Conservation (phyloP, 2,113 vertebrate species). For the Leptobrachium leishanense region DNA sequence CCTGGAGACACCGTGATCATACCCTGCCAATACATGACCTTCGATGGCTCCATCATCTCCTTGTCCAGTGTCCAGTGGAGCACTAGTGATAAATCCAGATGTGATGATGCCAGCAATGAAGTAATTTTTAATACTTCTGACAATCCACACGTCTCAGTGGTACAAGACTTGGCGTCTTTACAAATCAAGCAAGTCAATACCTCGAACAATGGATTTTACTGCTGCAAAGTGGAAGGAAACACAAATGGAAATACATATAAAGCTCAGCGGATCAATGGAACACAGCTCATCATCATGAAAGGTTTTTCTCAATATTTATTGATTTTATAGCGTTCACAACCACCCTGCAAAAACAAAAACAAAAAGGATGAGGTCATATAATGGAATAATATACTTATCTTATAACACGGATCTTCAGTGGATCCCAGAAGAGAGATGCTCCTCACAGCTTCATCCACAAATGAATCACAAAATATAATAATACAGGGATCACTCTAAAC, state of each 20-base stretch:
- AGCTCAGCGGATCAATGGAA: background rate
- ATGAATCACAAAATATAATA: no score
- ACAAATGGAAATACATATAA: background rate
- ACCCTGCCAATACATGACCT: background rate
- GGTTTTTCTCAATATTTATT: slow-evolving; percentile 20
- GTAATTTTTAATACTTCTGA: background rate
- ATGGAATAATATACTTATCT: no score
- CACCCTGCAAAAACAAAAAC: no score
- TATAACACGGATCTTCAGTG: no score
- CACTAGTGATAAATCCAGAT: background rate
- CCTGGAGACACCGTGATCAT: slow-evolving; percentile 21
- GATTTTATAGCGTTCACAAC: no score
- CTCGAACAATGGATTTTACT: background rate
- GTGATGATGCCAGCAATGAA: no score
- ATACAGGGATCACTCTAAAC: no score
- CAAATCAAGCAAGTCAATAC: background rate
- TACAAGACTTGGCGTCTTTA: background rate
- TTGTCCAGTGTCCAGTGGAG: background rate
- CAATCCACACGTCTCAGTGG: background rate
- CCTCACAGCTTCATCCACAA: no score
- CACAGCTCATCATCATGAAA: background rate
- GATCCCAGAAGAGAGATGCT: no score
- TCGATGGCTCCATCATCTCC: background rate
- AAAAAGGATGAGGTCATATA: no score
- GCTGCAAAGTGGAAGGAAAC: background rate